phyloP scores from a whole-genome alignment of 2,797 vertebrate species.

The Aphelocoma californica region DNA sequence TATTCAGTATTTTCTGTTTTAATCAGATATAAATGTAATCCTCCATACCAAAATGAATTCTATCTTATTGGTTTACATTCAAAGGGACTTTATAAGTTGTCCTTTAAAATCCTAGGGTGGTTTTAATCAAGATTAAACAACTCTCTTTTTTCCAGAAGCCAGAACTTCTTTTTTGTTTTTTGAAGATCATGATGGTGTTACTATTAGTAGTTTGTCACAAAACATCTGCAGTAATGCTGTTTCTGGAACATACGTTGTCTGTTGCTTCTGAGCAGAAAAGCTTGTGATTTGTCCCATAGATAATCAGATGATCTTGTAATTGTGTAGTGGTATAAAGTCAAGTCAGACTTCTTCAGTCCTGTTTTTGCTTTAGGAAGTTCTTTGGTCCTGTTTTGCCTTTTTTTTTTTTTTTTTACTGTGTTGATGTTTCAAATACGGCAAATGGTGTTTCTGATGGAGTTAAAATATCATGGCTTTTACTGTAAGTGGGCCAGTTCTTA shows the following conservation, averaged over 20 bases:
- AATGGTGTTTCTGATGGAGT: background rate
- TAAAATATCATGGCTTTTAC: background rate
- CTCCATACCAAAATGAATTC: background rate
- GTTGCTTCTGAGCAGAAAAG: background rate
- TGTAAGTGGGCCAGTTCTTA: background rate
- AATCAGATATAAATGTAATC: background rate
- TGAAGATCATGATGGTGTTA: background rate
- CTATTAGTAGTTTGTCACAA: background rate
- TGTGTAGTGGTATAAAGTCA: background rate
- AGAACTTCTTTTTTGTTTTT: background rate
- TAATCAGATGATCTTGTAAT: background rate
- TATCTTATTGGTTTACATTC: background rate
- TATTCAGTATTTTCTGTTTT: background rate
- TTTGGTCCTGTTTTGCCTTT: too few relatives aligned
- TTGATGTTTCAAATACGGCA: background rate
- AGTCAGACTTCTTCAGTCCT: background rate
- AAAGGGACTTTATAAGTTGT: background rate
- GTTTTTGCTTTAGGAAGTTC: background rate
- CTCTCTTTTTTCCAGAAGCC: background rate
- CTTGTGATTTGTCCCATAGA: background rate
- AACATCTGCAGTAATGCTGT: background rate
- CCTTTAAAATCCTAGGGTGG: background rate
- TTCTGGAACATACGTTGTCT: background rate
- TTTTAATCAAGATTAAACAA: background rate
- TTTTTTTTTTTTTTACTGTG: background rate